phyloP scores from a whole-genome alignment of 2,797 vertebrate species.

The Limosa lapponica region DNA sequence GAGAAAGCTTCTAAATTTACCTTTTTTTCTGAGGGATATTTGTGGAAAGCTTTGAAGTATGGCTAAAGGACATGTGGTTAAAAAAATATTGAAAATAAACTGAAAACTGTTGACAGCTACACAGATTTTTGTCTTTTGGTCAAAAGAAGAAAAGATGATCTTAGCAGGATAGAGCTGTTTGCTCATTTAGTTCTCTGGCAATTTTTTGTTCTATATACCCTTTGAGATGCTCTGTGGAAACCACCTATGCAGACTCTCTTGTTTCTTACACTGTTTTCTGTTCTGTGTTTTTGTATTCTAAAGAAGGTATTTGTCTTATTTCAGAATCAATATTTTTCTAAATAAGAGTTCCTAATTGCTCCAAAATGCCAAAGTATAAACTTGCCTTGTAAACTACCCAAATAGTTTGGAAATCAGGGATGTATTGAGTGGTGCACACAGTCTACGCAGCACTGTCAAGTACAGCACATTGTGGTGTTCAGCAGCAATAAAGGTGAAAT shows the following conservation, averaged over 20 bases:
- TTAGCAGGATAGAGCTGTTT: neutral
- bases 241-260: neutral
- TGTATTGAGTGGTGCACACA: neutral
- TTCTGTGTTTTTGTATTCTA: neutral
- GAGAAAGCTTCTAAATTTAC: neutral
- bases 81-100: neutral
- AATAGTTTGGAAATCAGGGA: neutral
- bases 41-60: neutral
- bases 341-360: neutral
- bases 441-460: neutral
- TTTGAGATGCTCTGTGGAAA: neutral
- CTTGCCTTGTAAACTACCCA: neutral
- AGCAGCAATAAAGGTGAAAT: neutral
- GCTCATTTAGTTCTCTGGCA: neutral
- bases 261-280: neutral
- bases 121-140: neutral
- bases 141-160: neutral
- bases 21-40: neutral
- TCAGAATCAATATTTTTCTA: neutral
- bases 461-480: neutral
- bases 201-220: neutral
- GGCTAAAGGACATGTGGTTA: neutral
- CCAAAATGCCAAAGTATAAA: neutral
- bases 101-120: neutral
- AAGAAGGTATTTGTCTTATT: neutral